Percentiles rank a stretch among this genome's conserved stretches.
Conservation (phyloP, 2,797 vertebrate species). For the Labeo calbasu region DNA sequence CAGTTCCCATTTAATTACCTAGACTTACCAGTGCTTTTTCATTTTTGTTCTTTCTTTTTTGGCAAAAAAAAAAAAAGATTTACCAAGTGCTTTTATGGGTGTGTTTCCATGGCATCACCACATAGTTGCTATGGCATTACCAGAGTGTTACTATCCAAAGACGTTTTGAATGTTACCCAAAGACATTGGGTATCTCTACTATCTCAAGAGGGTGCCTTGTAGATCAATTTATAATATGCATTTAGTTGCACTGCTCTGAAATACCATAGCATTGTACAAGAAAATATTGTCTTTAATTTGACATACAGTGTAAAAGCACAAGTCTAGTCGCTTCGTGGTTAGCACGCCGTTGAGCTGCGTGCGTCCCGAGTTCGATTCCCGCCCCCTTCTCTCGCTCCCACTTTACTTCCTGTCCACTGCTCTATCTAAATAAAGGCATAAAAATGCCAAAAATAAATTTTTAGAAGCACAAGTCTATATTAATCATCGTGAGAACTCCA, state of each 20-base stretch:
- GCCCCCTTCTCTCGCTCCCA: no score
- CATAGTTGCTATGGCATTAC: conserved; percentile 44
- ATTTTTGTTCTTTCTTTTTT: neutral
- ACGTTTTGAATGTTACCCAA: conserved; percentile 24
- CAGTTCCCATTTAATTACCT: conserved; percentile 11
- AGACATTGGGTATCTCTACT: neutral
- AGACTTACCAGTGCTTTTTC: conserved; percentile 8
- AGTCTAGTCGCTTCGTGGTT: neutral
- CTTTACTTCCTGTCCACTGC: no score
- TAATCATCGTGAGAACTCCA: neutral
- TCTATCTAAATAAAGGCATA: no score
- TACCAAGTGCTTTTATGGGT: conserved; percentile 1
- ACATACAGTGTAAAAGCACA: neutral
- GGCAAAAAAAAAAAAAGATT: conserved; percentile 15
- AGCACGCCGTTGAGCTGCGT: no score
- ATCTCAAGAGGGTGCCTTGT: no score
- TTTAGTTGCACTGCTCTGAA: neutral
- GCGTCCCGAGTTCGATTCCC: no score
- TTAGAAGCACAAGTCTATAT: neutral
- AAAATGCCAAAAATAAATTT: no score
- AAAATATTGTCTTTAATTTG: conserved; percentile 15
- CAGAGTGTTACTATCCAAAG: conserved; percentile 23
- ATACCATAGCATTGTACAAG: neutral
- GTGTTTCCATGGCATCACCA: conserved; percentile 44
- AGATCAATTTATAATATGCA: conserved; percentile 3